Conservation (phyloP, 2,797 vertebrate species). For the Delichon dasypus region DNA sequence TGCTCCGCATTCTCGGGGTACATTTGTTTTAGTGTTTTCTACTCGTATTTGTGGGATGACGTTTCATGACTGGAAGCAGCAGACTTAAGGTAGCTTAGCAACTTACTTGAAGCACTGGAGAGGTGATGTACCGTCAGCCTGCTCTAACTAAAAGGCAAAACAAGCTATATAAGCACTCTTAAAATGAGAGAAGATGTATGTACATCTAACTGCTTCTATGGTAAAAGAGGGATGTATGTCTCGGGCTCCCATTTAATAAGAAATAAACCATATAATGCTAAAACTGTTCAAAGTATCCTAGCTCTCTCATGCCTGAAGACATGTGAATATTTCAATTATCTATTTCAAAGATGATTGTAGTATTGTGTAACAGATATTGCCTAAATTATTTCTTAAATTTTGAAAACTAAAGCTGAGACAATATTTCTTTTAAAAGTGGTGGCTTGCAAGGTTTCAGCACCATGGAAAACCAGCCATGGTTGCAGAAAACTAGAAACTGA, state of each 20-base stretch:
- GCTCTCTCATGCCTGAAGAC: neutral
- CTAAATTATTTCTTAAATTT: neutral
- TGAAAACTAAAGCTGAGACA: neutral
- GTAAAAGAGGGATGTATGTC: neutral
- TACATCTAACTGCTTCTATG: neutral
- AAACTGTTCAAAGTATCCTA: neutral
- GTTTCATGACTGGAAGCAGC: neutral
- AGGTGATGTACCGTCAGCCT: neutral
- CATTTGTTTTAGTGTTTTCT: neutral
- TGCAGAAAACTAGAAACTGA: neutral
- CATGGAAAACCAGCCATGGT: neutral
- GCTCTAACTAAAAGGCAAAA: neutral
- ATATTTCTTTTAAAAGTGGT: neutral
- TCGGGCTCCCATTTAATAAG: neutral
- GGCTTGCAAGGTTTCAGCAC: neutral
- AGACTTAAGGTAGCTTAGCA: neutral
- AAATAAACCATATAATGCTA: neutral
- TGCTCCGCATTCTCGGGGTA: neutral
- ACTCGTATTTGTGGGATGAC: neutral
- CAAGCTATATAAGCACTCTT: neutral
- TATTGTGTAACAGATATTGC: neutral
- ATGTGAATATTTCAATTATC: neutral
- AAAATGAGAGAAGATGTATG: neutral
- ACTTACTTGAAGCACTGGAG: neutral
- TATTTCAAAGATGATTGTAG: neutral